Evolutionary conservation across 2,888 invertebrate genomes (phyloP).

Genomic region (Lumbricus terrestris): DNA sequence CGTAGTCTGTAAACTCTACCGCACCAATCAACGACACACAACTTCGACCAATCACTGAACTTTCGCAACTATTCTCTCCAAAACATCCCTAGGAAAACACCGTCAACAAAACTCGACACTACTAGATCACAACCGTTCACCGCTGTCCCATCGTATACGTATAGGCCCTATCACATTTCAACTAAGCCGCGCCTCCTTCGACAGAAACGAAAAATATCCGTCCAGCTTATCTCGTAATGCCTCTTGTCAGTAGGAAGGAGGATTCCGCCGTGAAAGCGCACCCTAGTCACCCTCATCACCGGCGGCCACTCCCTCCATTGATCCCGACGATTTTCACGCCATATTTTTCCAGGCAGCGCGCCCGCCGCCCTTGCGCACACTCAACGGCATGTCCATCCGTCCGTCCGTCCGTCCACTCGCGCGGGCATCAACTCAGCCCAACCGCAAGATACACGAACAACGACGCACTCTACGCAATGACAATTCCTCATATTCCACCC

Average conservation of each 20-base stretch:
- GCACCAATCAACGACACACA: neutral
- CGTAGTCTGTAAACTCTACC: neutral
- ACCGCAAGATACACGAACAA: neutral
- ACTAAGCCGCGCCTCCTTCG: neutral
- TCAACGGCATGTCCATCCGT: neutral
- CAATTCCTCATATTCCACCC: neutral
- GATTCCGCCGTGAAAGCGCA: neutral
- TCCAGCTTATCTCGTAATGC: neutral
- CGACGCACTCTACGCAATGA: neutral
- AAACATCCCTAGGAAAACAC: neutral
- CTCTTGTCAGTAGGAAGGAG: neutral
- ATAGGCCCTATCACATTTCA: no score
- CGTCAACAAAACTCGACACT: neutral
- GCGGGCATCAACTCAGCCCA: neutral
- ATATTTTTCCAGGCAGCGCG: neutral
- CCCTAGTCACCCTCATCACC: neutral
- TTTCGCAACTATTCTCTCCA: neutral
- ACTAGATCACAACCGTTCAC: neutral
- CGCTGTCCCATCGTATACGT: neutral
- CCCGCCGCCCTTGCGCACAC: no score
- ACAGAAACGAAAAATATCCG: neutral
- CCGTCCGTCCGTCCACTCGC: no score
- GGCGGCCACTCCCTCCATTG: neutral
- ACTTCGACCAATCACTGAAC: neutral
- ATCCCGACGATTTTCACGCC: slow-evolving; percentile 3